phyloP scores from a whole-genome alignment of 2,888 invertebrate species.

The Carpatolechia fugitivella region DNA sequence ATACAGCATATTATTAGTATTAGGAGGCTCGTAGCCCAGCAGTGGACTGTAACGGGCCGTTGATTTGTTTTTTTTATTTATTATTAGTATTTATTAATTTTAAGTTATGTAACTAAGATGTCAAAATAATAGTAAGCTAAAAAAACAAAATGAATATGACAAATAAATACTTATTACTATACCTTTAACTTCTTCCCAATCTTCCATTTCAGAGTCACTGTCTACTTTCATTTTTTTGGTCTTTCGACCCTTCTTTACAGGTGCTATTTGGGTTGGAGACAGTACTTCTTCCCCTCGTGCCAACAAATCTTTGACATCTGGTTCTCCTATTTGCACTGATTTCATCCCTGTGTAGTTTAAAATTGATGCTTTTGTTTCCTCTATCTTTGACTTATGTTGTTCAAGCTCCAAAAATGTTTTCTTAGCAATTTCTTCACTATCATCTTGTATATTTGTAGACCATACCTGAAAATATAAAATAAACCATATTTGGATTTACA shows the following conservation, averaged over 20 bases:
- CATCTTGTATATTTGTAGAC: slow-evolving; percentile 48
- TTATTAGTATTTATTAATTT: too few relatives aligned
- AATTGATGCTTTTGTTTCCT: slow-evolving; percentile 79
- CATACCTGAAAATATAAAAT: slow-evolving; percentile 53
- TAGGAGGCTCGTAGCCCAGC: too few relatives aligned
- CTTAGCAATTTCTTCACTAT: slow-evolving; percentile 68
- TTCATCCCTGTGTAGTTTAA: slow-evolving; percentile 63
- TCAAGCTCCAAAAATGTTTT: slow-evolving; percentile 78
- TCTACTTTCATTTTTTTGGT: slow-evolving; percentile 45
- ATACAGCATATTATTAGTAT: too few relatives aligned
- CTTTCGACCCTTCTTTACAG: slow-evolving; percentile 39
- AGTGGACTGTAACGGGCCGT: too few relatives aligned
- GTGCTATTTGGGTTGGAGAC: slow-evolving; percentile 29
- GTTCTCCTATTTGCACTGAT: slow-evolving; percentile 35
- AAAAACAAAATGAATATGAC: too few relatives aligned
- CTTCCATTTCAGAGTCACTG: slow-evolving; percentile 83
- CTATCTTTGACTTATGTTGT: slow-evolving; percentile 79
- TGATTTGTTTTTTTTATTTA: too few relatives aligned
- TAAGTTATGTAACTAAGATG: too few relatives aligned
- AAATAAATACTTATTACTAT: too few relatives aligned
- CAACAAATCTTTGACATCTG: slow-evolving; percentile 82
- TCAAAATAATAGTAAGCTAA: too few relatives aligned
- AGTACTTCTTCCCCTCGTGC: slow-evolving; percentile 81
- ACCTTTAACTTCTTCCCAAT: slow-evolving; percentile 88
- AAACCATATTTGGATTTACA: neutral